Evolutionary conservation across 2,888 invertebrate species (phyloP), one percentile per base, ranked within the genome.

Genomic region (Nezara viridula): DNA sequence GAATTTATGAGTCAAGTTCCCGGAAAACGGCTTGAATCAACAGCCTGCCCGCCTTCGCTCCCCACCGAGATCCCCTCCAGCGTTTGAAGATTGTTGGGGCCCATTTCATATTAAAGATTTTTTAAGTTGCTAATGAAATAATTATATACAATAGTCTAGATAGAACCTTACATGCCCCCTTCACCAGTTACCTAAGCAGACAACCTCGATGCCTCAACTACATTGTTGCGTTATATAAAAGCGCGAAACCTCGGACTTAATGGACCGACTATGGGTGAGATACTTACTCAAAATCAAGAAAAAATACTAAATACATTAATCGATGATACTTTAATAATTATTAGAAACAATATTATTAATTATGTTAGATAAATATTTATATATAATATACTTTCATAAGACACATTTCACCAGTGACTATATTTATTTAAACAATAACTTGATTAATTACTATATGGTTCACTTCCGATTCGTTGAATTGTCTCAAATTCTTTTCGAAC

Each of bases 1-100:
- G 44, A 81, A 81, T 44, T 40, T 44, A 81, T 81, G 81, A 81
- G 81, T 81, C 81, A 81, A 14, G 81, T 81, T 81, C 12, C 12
- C 44, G 81, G 44, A 14, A 81, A 81, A 44, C 6, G 0, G 77
- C 40, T 21, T 81, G 81, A 81, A 81, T 81, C 81, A 81, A 81
- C 81, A 81, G 81, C n/a, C 40, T 73, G 27, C 32, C 32, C 16
- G n/a, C n/a, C n/a, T n/a, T n/a, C 19, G 3, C 73, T 37, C 73
- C 16, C 73, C 2, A 40, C 37, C 77, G 21, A 21, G 10, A 37
- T 77, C 40, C 24, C 40, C 12, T 19, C 40, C 37, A 77, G 40
- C 40, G 19, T 40, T 37, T 77, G 6, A 37, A 27, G 12, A 27
- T 24, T 27, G 10, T 27, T 27, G 27, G 10, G 12, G 12, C 16